Evolutionary conservation across 1,140 invertebrate genomes (phyloP).

Genomic region (Hestina assimilis): DNA sequence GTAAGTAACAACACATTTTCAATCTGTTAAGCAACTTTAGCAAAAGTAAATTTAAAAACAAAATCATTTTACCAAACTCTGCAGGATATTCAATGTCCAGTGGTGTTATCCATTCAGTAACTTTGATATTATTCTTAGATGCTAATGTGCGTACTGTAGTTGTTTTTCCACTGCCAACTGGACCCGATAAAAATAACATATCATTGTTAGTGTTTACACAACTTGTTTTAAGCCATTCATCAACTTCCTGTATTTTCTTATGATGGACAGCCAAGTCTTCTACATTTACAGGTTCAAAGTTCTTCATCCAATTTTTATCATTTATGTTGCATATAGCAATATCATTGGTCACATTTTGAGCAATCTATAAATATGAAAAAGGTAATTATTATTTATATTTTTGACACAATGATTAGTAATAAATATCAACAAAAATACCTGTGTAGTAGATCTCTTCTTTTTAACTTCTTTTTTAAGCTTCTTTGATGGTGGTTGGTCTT

Average conservation of each 20-base stretch:
- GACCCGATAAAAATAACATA: conserved; percentile 83
- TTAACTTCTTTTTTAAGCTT: conserved; percentile 29
- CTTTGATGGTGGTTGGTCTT: conserved; percentile 37
- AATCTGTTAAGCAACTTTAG: background rate
- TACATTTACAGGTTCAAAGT: conserved; percentile 75
- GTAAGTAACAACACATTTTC: background rate
- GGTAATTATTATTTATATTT: background rate
- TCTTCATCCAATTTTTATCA: conserved; percentile 78
- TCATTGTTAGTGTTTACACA: conserved; percentile 62
- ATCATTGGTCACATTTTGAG: background rate
- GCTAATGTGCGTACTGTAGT: conserved; percentile 80
- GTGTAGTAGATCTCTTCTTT: background rate
- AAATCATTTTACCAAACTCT: conserved; percentile 52
- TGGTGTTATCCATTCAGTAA: conserved; percentile 87
- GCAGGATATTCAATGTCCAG: conserved; percentile 78
- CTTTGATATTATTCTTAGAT: conserved; percentile 77
- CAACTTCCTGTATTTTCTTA: conserved; percentile 82
- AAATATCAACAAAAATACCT: conserved; percentile 5
- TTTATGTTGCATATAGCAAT: conserved; percentile 25
- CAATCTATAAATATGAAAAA: background rate
- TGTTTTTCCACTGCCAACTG: conserved; percentile 86
- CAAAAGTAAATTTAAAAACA: background rate
- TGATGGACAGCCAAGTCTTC: conserved; percentile 80
- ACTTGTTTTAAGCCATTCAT: conserved; percentile 77
- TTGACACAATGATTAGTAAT: background rate